Percentiles rank a stretch among this genome's conserved stretches.
phyloP scores from a whole-genome alignment of 23 tunicate genomes.

The Styela plicata region DNA sequence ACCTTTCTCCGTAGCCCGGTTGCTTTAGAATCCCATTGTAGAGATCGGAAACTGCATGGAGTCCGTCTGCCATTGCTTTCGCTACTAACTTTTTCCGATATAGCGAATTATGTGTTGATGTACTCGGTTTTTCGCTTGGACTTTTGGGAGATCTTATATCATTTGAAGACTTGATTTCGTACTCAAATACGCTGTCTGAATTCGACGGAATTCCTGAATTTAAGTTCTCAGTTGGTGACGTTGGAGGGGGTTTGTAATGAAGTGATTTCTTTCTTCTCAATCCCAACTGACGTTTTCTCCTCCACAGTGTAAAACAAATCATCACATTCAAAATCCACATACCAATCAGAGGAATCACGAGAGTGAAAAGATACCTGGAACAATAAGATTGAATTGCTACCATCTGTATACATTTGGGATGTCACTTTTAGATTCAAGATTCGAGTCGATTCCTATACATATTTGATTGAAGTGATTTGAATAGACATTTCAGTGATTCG shows the following conservation, averaged over 20 bases:
- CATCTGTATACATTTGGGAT: too few relatives aligned
- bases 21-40: neutral
- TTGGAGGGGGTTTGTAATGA: neutral
- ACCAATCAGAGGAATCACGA: slow-evolving; percentile 62
- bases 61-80: slow-evolving; percentile 22
- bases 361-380: slow-evolving; percentile 50
- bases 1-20: slow-evolving; percentile 10
- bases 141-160: too few relatives aligned
- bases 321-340: slow-evolving; percentile 84
- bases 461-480: too few relatives aligned
- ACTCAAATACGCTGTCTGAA: slow-evolving; percentile 2
- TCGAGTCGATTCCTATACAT: too few relatives aligned
- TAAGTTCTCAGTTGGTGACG: neutral
- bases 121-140: neutral
- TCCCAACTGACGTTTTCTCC: slow-evolving; percentile 39
- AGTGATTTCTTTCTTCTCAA: slow-evolving; percentile 14
- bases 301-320: slow-evolving; percentile 62
- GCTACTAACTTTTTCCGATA: slow-evolving; percentile 1
- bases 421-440: too few relatives aligned
- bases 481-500: too few relatives aligned
- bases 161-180: neutral
- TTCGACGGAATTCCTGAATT: neutral
- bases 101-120: slow-evolving; percentile 15
- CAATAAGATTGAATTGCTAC: too few relatives aligned
- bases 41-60: slow-evolving; percentile 30